Evolutionary conservation across 37 sponge, comb jelly and placozoan species (phyloP), one percentile per base, ranked within the genome.

Genomic region (Haliclona indistincta): DNA sequence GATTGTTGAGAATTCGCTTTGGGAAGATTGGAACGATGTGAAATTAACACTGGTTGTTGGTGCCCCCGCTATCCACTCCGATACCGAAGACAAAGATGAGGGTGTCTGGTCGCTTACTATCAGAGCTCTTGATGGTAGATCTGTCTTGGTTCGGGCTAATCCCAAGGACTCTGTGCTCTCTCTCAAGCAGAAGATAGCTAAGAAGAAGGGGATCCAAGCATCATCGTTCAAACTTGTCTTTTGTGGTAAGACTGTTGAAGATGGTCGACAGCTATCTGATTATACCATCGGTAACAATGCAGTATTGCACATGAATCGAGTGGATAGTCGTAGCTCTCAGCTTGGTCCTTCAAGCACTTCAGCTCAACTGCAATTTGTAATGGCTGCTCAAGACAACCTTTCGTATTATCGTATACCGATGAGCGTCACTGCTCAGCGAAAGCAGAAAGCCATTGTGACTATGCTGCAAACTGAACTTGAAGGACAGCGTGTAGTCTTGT

Each of bases 1-100:
- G 15, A 71, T 94, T 20, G 82, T 94, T 26, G 86, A 88, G 43
- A 94, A 94, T 66, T 87, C 81, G 4, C 76, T 89, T 20, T 84
- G 87, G 38, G 95, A 94, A 80, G 95, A 94, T 49, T 94, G 95
- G 95, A 87, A 85, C 43, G 86, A 89, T 39, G 77, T 93, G 22
- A 77, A 81, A 39, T 79, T 93, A 25, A 86, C 84, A 0, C 74
- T 94, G 36, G 91, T 94, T 25, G 95, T 94, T 0, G 95, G 95
- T 11, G 88, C 91, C 58, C 95, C 95, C 11, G 44, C 88, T n/a
- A 56, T 92, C 19, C 63, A 47, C 19, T 20, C 77, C 13, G 29
- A 51, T 0, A 56, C 42, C 42, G 79, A 66, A 30, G 2, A 4
- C 0, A 25, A 38, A 0, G 82, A 81, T 47, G 47, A 70, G 26